Evolutionary conservation across 2,888 invertebrate species (phyloP), one percentile per base, ranked within the genome.

Genomic region (Atethmia centrago): DNA sequence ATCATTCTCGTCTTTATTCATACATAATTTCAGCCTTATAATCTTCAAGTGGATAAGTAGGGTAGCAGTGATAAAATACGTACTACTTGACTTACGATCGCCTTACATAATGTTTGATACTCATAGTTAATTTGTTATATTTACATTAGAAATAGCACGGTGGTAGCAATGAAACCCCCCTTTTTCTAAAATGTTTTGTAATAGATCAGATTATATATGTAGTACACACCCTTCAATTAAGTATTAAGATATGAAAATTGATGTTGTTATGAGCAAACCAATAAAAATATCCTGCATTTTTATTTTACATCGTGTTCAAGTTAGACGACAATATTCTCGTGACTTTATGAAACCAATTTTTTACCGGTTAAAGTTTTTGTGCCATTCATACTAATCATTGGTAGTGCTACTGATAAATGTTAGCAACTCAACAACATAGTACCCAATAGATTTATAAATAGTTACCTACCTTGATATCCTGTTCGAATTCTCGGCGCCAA

Each of bases 401-500:
- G 14, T 49, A 74, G 19, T 49, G 82, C 66, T 78, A 78, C 58
- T 63, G 58, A 28, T 53, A 62, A 77, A 77, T 66, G 56, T 66
- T 55, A 70, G 58, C 63, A 73, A 71, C 62, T 58, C 55, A 58
- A 77, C 56, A 77, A 72, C 71, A 55, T 42, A 42, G 68, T 68
- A 53, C 51, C 42, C 49, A 59, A 82, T 56, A 56, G 14, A 78
- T 63, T 74, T 42, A 76, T 81, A 45, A 75, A 77, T 79, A 83
- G 82, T 79, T 77, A 82, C 69, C 77, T 74, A 59, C 81, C 85
- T 84, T 79, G 79, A 76, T 79, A 85, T 84, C 84, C 79, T 82
- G 82, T 77, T 84, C 66, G 72, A 59, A 70, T 36, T 28, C 55
- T 74, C 31, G 55, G 63, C 53, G 36, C 65, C 72, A 67, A 74